Percentiles rank a stretch among this genome's conserved stretches.
Conservation (phyloP, 2,113 vertebrate species). For the Crotalus helleri region DNA sequence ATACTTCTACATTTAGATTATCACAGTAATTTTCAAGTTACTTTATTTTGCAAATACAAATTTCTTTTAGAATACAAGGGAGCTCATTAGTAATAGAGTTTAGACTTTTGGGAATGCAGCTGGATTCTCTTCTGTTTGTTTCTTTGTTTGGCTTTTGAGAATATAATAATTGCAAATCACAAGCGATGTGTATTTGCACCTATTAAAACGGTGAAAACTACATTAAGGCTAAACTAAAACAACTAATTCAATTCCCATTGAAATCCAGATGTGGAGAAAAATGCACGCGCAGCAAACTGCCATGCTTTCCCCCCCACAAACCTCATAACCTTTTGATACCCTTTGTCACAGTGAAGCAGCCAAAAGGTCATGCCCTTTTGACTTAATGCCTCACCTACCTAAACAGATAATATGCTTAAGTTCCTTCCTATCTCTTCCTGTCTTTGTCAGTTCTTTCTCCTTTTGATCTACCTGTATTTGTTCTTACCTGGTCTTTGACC, state of each 20-base stretch:
- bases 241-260: constrained; percentile 42
- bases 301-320: too few species aligned
- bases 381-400: too few species aligned
- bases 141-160: constrained; percentile 67
- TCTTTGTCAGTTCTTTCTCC: too few species aligned
- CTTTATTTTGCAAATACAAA: constrained; percentile 61
- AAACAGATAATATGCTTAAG: too few species aligned
- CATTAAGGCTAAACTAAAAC: constrained; percentile 64
- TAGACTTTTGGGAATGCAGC: constrained; percentile 62
- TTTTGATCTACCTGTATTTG: too few species aligned
- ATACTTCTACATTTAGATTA: constrained; percentile 69
- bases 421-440: too few species aligned
- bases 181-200: constrained; percentile 61
- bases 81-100: constrained; percentile 69
- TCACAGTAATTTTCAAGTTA: constrained; percentile 72
- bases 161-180: constrained; percentile 71
- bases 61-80: constrained; percentile 61
- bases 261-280: constrained; percentile 12
- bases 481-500: too few species aligned
- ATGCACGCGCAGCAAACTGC: too few species aligned
- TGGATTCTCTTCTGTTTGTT: constrained; percentile 69
- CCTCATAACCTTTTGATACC: too few species aligned
- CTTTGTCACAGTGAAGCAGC: too few species aligned
- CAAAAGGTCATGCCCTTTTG: too few species aligned
- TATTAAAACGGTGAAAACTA: constrained; percentile 67